Conservation (phyloP, 2,113 vertebrate species). For the Planiliza haematocheilus region DNA sequence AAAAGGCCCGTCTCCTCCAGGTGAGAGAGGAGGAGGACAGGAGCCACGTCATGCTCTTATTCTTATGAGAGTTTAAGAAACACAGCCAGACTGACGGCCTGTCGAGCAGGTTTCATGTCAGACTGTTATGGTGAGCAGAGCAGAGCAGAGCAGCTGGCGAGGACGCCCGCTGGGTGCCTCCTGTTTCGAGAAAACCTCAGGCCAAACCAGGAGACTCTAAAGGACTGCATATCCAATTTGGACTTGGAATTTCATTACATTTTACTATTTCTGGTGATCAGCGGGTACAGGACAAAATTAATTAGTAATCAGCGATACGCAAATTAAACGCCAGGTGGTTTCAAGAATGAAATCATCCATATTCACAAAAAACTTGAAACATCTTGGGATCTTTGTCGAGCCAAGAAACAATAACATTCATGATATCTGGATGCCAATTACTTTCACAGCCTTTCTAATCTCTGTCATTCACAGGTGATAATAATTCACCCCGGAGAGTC, state of each 20-base stretch:
- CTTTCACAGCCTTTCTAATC: not conserved
- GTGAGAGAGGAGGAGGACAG: not conserved
- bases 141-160: constrained; percentile 48
- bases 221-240: constrained; percentile 38
- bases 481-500: not conserved
- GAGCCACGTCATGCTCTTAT: not conserved
- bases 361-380: not conserved
- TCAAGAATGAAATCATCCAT: not conserved
- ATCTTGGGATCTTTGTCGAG: not conserved
- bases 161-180: constrained; percentile 28
- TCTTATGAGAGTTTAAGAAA: constrained; percentile 27
- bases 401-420: constrained; percentile 1
- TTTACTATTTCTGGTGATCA: constrained; percentile 3
- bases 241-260: constrained; percentile 37
- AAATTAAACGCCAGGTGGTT: not conserved
- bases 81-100: not conserved
- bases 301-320: constrained; percentile 4
- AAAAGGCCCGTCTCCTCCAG: constrained; percentile 18
- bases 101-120: constrained; percentile 34
- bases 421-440: not conserved
- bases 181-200: constrained; percentile 31
- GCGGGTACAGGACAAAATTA: not conserved
- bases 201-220: constrained; percentile 1
- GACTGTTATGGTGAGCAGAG: constrained; percentile 7
- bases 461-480: not conserved